Conservation (phyloP, 2,888 invertebrate species). For the Eucera pruinosa region DNA sequence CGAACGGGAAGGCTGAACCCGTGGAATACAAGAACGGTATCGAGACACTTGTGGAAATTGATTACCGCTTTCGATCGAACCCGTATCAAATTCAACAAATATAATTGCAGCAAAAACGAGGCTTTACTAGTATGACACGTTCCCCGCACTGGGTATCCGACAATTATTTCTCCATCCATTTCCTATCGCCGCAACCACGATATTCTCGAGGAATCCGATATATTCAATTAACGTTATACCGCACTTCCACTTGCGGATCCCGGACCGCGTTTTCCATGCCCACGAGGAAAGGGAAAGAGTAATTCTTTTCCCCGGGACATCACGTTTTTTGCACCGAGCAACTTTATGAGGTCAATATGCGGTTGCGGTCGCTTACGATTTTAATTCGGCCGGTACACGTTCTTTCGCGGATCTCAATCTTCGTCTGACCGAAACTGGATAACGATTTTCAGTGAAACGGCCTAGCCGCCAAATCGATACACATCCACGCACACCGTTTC, state of each 20-base stretch:
- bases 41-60: constrained; percentile 73
- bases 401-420: constrained; percentile 56
- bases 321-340: constrained; percentile 61
- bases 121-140: constrained; percentile 67
- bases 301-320: constrained; percentile 69
- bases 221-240: constrained; percentile 72
- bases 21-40: constrained; percentile 60
- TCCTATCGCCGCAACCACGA: constrained; percentile 71
- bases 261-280: constrained; percentile 54
- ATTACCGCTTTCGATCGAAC: constrained; percentile 69
- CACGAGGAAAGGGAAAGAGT: constrained; percentile 63
- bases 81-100: constrained; percentile 71
- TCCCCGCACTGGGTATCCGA: constrained; percentile 64
- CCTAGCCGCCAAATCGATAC: neutral
- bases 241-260: constrained; percentile 71
- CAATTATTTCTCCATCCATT: constrained; percentile 72
- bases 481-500: neutral
- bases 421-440: constrained; percentile 49
- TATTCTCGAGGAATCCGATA: constrained; percentile 72
- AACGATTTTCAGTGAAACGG: constrained; percentile 46
- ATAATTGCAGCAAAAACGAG: constrained; percentile 72
- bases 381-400: constrained; percentile 57
- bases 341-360: constrained; percentile 64
- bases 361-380: constrained; percentile 59
- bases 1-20: constrained; percentile 14